Percentiles rank a stretch among this genome's conserved stretches.
Evolutionary conservation across 1,140 invertebrate species (phyloP).

Genomic region (Bursaphelenchus mucronatus): DNA sequence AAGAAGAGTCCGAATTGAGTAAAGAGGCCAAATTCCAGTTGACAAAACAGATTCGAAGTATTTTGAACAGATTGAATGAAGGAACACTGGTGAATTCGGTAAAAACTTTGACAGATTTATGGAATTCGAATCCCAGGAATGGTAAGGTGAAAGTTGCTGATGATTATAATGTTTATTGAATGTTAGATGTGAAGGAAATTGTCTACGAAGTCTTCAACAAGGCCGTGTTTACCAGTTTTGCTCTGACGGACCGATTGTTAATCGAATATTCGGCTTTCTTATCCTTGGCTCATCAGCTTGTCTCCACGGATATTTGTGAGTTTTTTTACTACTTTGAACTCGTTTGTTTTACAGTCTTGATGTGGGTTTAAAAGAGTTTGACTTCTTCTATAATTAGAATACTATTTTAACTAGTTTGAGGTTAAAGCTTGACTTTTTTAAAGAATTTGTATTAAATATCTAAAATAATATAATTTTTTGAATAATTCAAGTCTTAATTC

Average conservation of each 20-base stretch:
- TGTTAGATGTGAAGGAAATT: conserved; percentile 43
- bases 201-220: conserved; percentile 33
- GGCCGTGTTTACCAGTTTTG: conserved; percentile 25
- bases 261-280: conserved; percentile 37
- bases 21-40: conserved; percentile 12
- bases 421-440: not conserved
- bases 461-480: no score
- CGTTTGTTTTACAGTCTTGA: not conserved
- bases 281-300: conserved; percentile 29
- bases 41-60: conserved; percentile 19
- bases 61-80: conserved; percentile 35
- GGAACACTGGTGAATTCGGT: conserved; percentile 33
- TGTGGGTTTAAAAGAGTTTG: no score
- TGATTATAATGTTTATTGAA: not conserved
- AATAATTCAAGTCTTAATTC: no score
- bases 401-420: not conserved
- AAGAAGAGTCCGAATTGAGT: conserved; percentile 17
- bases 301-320: conserved; percentile 45
- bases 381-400: no score
- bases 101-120: conserved; percentile 38
- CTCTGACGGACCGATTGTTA: conserved; percentile 35
- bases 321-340: conserved; percentile 11
- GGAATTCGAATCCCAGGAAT: conserved; percentile 30
- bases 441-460: no score
- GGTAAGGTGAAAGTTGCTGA: conserved; percentile 12